Percentiles rank a stretch among this genome's conserved stretches.
phyloP scores from a whole-genome alignment of 1,140 invertebrate species.

The Bombus consobrinus region DNA sequence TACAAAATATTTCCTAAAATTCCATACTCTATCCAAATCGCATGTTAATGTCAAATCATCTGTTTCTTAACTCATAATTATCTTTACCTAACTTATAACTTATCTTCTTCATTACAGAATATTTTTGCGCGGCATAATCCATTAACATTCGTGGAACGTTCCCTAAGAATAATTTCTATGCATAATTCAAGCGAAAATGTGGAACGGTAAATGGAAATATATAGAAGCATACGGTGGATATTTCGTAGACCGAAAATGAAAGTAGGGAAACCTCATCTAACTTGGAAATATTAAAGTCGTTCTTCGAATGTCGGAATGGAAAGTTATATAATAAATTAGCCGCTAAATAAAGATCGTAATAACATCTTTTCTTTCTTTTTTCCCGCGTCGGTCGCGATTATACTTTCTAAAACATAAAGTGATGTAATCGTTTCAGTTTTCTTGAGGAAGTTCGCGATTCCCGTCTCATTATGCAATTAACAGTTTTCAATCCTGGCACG shows the following conservation, averaged over 20 bases:
- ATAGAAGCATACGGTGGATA: not conserved
- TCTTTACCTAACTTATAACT: too few relatives aligned
- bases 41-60: too few relatives aligned
- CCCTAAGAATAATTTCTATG: not conserved
- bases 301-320: not conserved
- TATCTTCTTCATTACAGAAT: too few relatives aligned
- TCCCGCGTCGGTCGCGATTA: not conserved
- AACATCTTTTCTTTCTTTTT: not conserved
- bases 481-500: not conserved
- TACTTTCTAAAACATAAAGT: slow-evolving; percentile 1
- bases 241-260: slow-evolving; percentile 17
- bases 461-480: slow-evolving; percentile 1
- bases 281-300: slow-evolving; percentile 23
- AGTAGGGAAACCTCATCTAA: slow-evolving; percentile 28
- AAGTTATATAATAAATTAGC: slow-evolving; percentile 19
- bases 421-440: not conserved
- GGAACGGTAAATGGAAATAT: not conserved
- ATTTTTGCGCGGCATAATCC: too few relatives aligned
- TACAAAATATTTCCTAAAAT: too few relatives aligned
- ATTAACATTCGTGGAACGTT: too few relatives aligned
- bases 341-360: not conserved
- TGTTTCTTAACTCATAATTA: too few relatives aligned
- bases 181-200: not conserved
- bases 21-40: too few relatives aligned
- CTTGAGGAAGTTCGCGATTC: not conserved